A percentile compares a stretch with the other conserved stretches of the same genome.
These are phyloP conservation scores for Cynaeus angustus DNA, from an alignment of 2,888 invertebrate genomes.

Conservation along the genomic window DNA sequence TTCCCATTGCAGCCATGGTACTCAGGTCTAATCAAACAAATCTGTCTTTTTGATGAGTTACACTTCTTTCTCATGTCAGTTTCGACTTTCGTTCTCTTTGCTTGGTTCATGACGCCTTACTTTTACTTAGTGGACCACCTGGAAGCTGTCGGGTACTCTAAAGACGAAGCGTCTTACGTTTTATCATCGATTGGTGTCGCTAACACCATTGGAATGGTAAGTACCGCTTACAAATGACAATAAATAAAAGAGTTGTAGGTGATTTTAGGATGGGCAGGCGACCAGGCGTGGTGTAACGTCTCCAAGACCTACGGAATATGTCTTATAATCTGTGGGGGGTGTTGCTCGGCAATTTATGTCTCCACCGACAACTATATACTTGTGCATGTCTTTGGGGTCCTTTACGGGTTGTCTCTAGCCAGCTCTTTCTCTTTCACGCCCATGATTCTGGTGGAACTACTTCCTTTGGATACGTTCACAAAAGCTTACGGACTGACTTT, in stretches of 20 bases:
- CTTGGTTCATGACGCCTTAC: conserved; percentile 97
- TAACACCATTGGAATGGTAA: conserved; percentile 92
- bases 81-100: conserved; percentile 91
- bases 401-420: conserved; percentile 93
- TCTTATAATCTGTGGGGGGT: conserved; percentile 79
- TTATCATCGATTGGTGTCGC: conserved; percentile 91
- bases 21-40: conserved; percentile 77
- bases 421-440: conserved; percentile 95
- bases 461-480: conserved; percentile 93
- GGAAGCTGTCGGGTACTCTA: conserved; percentile 78
- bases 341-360: conserved; percentile 76
- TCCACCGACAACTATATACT: conserved; percentile 68
- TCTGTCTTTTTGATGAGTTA: conserved; percentile 82
- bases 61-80: conserved; percentile 88
- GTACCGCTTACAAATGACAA: conserved; percentile 56
- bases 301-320: conserved; percentile 88
- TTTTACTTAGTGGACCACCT: conserved; percentile 93
- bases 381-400: conserved; percentile 71
- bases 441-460: conserved; percentile 89
- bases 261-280: conserved; percentile 91
- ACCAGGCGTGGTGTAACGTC: conserved; percentile 88
- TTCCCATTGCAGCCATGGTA: conserved; percentile 81
- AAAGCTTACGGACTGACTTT: conserved; percentile 93
- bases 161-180: conserved; percentile 84
- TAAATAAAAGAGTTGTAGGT: conserved; percentile 73